These are phyloP conservation scores for Loripinus fragilis DNA, from an alignment of 2,888 invertebrate genomes.

Conservation along the genomic window DNA sequence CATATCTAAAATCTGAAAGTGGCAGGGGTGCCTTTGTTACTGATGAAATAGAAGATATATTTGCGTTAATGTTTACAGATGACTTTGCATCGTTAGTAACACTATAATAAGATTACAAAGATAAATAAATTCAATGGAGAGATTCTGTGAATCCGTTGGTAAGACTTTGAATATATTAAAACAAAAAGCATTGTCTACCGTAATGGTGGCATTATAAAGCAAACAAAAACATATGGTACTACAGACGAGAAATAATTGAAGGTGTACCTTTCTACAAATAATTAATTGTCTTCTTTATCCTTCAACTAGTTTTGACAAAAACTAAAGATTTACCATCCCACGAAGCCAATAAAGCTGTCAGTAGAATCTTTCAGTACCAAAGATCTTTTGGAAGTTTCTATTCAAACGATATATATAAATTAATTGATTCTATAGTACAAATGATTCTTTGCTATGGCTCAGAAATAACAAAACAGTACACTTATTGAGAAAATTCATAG, in stretches of 20 bases:
- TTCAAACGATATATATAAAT: slow-evolving; percentile 5
- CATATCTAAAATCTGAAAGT: slow-evolving; percentile 19
- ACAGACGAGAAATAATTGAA: slow-evolving; percentile 14
- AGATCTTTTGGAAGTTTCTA: not conserved
- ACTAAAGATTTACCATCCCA: slow-evolving; percentile 10
- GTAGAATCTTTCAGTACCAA: not conserved
- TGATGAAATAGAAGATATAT: slow-evolving; percentile 9
- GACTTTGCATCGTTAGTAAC: not conserved
- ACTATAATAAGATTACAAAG: slow-evolving; percentile 10
- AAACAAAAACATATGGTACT: slow-evolving; percentile 7
- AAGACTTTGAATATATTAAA: slow-evolving; percentile 15
- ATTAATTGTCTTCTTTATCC: slow-evolving; percentile 22
- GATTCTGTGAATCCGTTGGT: slow-evolving; percentile 15
- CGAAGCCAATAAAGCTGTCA: slow-evolving; percentile 1
- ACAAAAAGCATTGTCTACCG: not conserved
- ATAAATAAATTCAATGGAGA: slow-evolving; percentile 5
- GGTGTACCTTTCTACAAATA: slow-evolving; percentile 18
- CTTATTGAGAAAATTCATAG: not conserved
- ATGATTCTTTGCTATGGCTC: slow-evolving; percentile 1
- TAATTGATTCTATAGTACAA: slow-evolving; percentile 23
- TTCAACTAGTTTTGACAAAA: slow-evolving; percentile 10
- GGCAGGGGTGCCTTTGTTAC: slow-evolving; percentile 10
- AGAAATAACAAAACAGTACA: slow-evolving; percentile 6
- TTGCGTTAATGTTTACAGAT: not conserved
- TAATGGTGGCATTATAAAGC: slow-evolving; percentile 16